A percentile compares a stretch with the other conserved stretches of the same genome.
phyloP scores from a whole-genome alignment of 1,140 invertebrate genomes.

The Philopotamus ludificatus region DNA sequence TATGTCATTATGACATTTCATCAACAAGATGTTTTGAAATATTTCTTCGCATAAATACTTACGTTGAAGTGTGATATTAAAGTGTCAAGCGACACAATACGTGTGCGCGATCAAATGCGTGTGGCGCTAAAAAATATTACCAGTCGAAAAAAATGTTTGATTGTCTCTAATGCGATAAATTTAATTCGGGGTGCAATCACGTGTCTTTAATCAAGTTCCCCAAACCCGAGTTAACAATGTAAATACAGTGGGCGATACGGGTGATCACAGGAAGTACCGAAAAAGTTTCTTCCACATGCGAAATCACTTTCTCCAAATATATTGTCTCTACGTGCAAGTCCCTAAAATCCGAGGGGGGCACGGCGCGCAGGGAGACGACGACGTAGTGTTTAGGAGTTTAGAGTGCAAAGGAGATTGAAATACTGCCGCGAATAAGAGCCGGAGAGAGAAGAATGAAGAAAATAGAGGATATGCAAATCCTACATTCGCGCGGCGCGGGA shows the following conservation, averaged over 20 bases:
- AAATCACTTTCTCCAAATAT: slow-evolving; percentile 26
- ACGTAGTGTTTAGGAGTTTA: slow-evolving; percentile 28
- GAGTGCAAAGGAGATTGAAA: slow-evolving; percentile 31
- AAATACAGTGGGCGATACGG: slow-evolving; percentile 21
- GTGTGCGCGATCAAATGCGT: no score
- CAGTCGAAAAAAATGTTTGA: no score
- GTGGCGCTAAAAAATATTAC: no score
- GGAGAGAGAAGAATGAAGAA: background rate
- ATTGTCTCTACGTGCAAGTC: slow-evolving; percentile 22
- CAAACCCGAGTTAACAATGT: slow-evolving; percentile 19
- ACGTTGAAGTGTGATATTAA: no score
- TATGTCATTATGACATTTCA: no score
- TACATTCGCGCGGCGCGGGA: background rate
- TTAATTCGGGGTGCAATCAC: no score
- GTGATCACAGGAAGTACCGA: slow-evolving; percentile 8
- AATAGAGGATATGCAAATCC: slow-evolving; percentile 22
- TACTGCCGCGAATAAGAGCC: slow-evolving; percentile 14
- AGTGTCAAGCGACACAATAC: no score
- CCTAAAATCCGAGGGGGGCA: background rate
- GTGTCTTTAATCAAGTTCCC: no score
- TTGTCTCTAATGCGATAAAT: no score
- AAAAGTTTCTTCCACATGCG: slow-evolving; percentile 4
- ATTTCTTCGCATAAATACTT: no score
- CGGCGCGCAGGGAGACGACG: background rate
- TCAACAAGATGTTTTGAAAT: no score